Conservation (phyloP, 2,888 invertebrate species). For the Aspidapion aeneum region DNA sequence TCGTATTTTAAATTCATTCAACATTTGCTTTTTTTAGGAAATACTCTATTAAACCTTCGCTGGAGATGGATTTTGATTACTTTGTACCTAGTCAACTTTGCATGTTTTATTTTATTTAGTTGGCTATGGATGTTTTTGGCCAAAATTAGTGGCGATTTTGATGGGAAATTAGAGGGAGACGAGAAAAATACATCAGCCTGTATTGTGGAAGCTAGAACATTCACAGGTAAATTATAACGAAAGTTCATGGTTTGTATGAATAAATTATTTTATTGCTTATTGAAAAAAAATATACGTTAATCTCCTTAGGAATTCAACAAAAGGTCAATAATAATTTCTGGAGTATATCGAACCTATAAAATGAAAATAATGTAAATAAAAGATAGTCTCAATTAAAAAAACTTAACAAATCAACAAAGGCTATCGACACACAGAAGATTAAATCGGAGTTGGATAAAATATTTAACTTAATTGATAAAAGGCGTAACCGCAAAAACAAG, state of each 20-base stretch:
- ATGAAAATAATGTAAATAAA: no score
- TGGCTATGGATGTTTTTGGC: conserved; percentile 35
- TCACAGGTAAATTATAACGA: conserved; percentile 32
- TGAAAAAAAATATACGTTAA: not conserved
- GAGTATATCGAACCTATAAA: no score
- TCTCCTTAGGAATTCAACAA: no score
- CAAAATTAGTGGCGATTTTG: conserved; percentile 34
- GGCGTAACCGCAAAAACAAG: no score
- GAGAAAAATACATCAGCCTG: conserved; percentile 25
- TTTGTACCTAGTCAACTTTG: conserved; percentile 36
- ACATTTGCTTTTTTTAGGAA: no score
- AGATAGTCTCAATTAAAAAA: no score
- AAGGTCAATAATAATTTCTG: no score
- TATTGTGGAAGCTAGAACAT: conserved; percentile 35
- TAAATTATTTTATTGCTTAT: not conserved
- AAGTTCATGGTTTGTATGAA: not conserved
- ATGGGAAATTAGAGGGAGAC: conserved; percentile 17
- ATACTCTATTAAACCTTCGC: conserved; percentile 64
- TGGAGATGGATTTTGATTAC: conserved; percentile 67
- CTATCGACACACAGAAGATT: no score
- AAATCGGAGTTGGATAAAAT: no score
- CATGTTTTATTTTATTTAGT: conserved; percentile 33
- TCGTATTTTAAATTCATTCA: no score
- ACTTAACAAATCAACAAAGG: no score
- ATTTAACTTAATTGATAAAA: no score